Base-by-base conservation (phyloP, 2,888 invertebrate species). In the Orchestes rusci region DNA sequence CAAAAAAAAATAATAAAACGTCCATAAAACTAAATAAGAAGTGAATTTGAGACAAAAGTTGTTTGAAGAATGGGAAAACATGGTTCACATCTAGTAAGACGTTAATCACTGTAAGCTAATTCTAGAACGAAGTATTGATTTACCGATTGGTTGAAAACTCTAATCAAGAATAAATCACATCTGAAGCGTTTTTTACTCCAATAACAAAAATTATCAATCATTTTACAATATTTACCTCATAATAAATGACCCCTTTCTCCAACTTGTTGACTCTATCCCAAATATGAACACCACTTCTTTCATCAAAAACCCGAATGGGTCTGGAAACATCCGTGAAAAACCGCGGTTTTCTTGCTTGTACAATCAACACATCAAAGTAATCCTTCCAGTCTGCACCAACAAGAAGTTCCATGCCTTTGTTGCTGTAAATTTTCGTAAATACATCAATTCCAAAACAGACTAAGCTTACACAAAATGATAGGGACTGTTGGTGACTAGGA, bases 401-500 rank as follows among this genome's bases (percentile, higher is more conserved):
- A 55, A 97, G 72, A 67, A 85, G 84, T 47, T 78, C 80, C 92
- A 97, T 92, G 1, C 96, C 96, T 48, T 82, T 81, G 66, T 94
- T 84, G 23, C 95, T 94, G 23, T 10, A 23, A 23, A 23, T 23
- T 23, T 23, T 10, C 23, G 23, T 23, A 23, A 23, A 28, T 41
- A n/a, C n/a, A n/a, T n/a, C n/a, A 23, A 23, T 23, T 23, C 10
- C 23, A 23, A 7, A 23, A 23, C 19, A 28, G 7, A 23, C 12
- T 31, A 28, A 5, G 20, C 60, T 59, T 56, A 63, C 62, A 63
- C 94, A 75, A 97, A 97, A 60, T 85, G 84, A 65, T 82, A 95
- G 0, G 95, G 95, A 65, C 95, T 95, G 66, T 97, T 97, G 7
- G 97, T 96, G 10, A 99, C 92, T 44, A 97, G 73, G 68, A 97